These are phyloP conservation scores for Morelia viridis DNA, from an alignment of 2,797 vertebrate species.

Conservation along the genomic window DNA sequence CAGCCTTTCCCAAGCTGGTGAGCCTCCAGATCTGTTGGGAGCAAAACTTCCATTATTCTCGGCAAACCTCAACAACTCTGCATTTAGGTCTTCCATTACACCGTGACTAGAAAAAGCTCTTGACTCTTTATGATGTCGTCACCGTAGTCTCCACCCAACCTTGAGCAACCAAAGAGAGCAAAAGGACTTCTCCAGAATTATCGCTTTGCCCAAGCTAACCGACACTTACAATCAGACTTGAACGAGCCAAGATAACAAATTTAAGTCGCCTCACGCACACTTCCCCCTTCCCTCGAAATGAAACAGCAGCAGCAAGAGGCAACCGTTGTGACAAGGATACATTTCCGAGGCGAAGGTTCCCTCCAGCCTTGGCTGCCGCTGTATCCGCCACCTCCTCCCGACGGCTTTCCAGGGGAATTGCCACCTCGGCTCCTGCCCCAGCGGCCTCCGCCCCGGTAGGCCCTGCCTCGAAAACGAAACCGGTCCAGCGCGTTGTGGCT, in stretches of 20 bases:
- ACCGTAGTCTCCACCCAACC: background rate
- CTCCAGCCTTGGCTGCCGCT: slow-evolving; percentile 72
- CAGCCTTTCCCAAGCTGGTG: background rate
- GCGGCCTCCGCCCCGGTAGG: slow-evolving; percentile 77
- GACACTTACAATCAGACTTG: background rate
- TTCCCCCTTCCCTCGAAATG: no score
- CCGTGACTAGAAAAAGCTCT: background rate
- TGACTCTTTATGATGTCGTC: background rate
- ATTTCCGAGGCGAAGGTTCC: slow-evolving; percentile 82
- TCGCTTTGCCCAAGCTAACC: background rate
- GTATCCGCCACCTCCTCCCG: slow-evolving; percentile 69
- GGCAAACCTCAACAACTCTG: background rate
- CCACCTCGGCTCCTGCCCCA: slow-evolving; percentile 74
- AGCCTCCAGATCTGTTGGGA: background rate
- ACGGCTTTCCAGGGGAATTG: slow-evolving; percentile 65
- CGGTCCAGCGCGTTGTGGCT: slow-evolving; percentile 88
- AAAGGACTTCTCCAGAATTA: background rate
- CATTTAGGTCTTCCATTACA: background rate
- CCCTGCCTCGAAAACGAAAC: slow-evolving; percentile 83
- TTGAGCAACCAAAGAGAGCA: background rate
- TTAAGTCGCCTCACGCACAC: background rate
- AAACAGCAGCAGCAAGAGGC: slow-evolving; percentile 37
- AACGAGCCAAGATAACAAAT: background rate
- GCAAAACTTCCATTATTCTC: background rate
- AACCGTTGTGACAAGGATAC: slow-evolving; percentile 81